Base-by-base conservation (phyloP, 2,888 invertebrate genomes). In the Drosophila subquinaria region DNA sequence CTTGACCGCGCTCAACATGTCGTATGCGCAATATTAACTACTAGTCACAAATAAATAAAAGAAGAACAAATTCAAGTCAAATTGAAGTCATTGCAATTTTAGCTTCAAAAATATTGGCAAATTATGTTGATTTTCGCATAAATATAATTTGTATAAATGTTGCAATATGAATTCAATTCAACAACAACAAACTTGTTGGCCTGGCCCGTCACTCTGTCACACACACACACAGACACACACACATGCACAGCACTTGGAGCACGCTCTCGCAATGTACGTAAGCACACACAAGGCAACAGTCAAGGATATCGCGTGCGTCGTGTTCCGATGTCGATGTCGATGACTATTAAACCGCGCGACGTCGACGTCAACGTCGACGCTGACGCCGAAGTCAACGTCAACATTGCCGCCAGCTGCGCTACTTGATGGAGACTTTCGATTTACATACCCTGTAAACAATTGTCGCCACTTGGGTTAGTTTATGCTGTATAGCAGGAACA, bases 251-350 rank as follows among this genome's bases (percentile, higher is more conserved):
- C 56, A 53, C 45, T 68, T 55, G 52, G 43, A 65, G 48, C 66
- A 60, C 60, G 30, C 47, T 59, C 45, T 59, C 45, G 43, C 73
- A 69, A 74, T 43, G 48, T 75, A 76, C 78, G 81, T 81, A 81
- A 81, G 81, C 76, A 81, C 63, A 71, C 60, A 73, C 78, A 81
- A 81, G 79, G 81, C 79, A 82, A 73, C 76, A 73, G 78, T 82
- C 82, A 83, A 83, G 84, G 83, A 83, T 83, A 78, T 76, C 65
- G 73, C 65, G 71, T 79, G 79, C 78, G 82, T 82, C 78, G 77
- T 62, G 67, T 27, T 27, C 45, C 66, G 56, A 48, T 38, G 55
- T 42, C 11, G 36, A 45, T 35, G 51, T 45, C n/a, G 27, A 33
- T 42, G 56, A 56, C 71, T 75, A 63, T 76, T 68, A 72, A 59